These are phyloP conservation scores for Procambarus virginalis DNA, from an alignment of 1,140 invertebrate genomes.

Conservation along the genomic window DNA sequence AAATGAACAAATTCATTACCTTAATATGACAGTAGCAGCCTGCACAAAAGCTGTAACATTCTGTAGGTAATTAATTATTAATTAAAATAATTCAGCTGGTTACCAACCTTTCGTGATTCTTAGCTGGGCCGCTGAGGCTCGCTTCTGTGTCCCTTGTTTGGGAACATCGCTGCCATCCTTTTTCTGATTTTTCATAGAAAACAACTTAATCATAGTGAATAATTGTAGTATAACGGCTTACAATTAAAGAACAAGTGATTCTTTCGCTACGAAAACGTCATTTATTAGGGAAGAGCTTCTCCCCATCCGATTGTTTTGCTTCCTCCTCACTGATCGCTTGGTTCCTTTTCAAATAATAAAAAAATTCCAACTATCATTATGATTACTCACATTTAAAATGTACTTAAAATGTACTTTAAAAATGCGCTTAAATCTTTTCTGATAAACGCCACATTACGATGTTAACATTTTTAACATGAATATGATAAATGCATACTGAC, in stretches of 20 bases:
- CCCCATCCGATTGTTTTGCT: slow-evolving; percentile 58
- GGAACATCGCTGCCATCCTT: slow-evolving; percentile 92
- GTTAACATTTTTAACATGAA: no score
- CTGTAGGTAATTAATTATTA: no score
- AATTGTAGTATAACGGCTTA: slow-evolving; percentile 27
- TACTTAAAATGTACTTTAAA: no score
- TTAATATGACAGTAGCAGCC: no score
- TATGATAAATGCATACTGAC: no score
- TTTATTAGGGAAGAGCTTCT: slow-evolving; percentile 26
- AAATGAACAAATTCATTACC: no score
- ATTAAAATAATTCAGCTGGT: neutral
- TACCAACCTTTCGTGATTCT: slow-evolving; percentile 95
- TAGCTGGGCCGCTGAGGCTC: slow-evolving; percentile 95
- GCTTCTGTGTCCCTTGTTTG: slow-evolving; percentile 82
- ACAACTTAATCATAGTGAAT: slow-evolving; percentile 93
- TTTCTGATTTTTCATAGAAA: slow-evolving; percentile 97
- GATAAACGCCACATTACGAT: no score
- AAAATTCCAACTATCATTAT: neutral
- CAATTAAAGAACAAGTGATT: slow-evolving; percentile 30
- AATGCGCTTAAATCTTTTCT: no score
- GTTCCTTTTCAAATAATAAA: neutral
- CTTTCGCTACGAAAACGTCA: slow-evolving; percentile 53
- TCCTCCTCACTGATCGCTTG: slow-evolving; percentile 9
- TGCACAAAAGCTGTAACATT: no score
- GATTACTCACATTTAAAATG: no score